These are phyloP conservation scores for Jordanella pulchra DNA, from an alignment of 2,797 vertebrate genomes.

Conservation along the genomic window DNA sequence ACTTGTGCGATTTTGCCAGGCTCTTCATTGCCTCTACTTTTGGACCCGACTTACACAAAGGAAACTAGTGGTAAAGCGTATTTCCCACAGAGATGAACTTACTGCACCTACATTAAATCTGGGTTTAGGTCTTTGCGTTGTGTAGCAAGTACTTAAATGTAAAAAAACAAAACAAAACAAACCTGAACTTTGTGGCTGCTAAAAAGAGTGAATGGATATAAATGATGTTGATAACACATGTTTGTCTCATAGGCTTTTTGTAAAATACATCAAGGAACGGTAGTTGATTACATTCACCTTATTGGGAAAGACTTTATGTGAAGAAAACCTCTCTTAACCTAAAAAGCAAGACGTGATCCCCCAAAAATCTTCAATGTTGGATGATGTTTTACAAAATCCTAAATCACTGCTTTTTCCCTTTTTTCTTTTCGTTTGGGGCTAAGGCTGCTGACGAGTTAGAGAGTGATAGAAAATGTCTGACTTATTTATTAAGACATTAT, in stretches of 20 bases:
- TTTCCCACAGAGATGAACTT: conserved; percentile 5
- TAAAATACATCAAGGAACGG: neutral
- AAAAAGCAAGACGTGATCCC: neutral
- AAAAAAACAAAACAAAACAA: conserved; percentile 2
- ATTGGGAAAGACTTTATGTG: conserved; percentile 2
- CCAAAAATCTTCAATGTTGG: neutral
- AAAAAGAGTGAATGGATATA: conserved; percentile 1
- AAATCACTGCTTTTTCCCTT: neutral
- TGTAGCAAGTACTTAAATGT: neutral
- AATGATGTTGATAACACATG: conserved; percentile 12
- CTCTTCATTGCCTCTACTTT: conserved; percentile 49
- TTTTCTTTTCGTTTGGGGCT: neutral
- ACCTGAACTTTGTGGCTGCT: conserved; percentile 2
- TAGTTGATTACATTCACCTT: conserved; percentile 10
- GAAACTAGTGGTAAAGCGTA: neutral
- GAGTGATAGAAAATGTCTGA: neutral
- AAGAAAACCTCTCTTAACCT: neutral
- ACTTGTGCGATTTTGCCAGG: conserved; percentile 33
- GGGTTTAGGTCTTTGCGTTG: neutral
- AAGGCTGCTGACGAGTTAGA: neutral
- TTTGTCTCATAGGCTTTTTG: conserved; percentile 12
- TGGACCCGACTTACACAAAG: conserved; percentile 23
- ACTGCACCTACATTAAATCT: neutral
- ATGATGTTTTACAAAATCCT: neutral
- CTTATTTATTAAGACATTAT: neutral